Base-by-base conservation (phyloP, 2,797 vertebrate species). In the Erpetoichthys calabaricus region DNA sequence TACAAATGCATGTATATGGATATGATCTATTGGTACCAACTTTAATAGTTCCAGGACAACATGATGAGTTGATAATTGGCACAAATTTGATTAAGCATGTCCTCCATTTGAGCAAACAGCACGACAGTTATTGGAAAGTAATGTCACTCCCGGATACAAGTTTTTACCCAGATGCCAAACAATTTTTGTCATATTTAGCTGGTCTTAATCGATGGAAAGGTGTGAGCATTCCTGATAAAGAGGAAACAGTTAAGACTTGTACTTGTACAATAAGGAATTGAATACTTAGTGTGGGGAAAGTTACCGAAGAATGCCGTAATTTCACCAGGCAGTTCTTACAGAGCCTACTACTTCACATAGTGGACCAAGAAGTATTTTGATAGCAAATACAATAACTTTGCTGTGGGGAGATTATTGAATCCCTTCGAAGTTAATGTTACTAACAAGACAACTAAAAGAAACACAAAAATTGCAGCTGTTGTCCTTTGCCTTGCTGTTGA, bases 41-140 rank as follows among this genome's bases (percentile, higher is more conserved):
- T 3, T 59, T 67, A 7, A 63, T 68, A 1, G 65, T 68, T n/a
- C 63, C 69, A 0, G 64, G 65, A 1, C 70, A 70, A 45, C 44
- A 49, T 1, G 59, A 66, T 52, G 63, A 72, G 2, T 8, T 72
- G 1, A 67, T 71, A 5, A 44, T 70, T 1, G 61, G 65, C 42
- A 64, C 54, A 4, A 71, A 71, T 50, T 60, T 66, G 0, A 62
- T 72, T 8, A 72, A 58, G n/a, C 60, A 62, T 25, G 4, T 73
- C 1, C 68, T 65, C 42, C 58, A 57, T 3, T 47, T 52, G 3
- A 54, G 69, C n/a, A 73, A 73, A 52, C 41, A 8, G 3, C 60
- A 5, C 8, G 45, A 44, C 57, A 57, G 59, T 5, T 69, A 68
- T 5, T 67, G 67, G 64, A 1, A 3, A 4, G 47, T 65, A 4